phyloP scores from a whole-genome alignment of 2,888 invertebrate species.

The Synanthedon vespiformis region DNA sequence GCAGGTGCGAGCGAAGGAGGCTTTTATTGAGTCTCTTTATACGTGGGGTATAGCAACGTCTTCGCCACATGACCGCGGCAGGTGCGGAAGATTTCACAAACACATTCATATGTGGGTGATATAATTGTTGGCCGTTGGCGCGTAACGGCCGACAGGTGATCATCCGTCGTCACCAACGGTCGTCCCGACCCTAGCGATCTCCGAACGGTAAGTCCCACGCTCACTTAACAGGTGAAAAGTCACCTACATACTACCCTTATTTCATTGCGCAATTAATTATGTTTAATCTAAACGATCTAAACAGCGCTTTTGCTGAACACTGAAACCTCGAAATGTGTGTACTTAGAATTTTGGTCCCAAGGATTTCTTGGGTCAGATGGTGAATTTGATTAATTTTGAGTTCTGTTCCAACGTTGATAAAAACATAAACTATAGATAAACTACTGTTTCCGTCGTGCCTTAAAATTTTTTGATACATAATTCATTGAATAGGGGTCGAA shows the following conservation, averaged over 20 bases:
- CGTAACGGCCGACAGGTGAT: slow-evolving; percentile 70
- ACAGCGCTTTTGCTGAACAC: background rate
- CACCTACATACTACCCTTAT: slow-evolving; percentile 33
- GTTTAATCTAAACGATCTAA: slow-evolving; percentile 23
- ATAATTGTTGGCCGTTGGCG: slow-evolving; percentile 66
- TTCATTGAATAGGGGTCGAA: no score
- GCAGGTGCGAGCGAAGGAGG: slow-evolving; percentile 48
- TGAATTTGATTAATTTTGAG: no score
- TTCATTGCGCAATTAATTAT: slow-evolving; percentile 32
- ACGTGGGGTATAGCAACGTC: slow-evolving; percentile 47
- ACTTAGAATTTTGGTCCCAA: no score
- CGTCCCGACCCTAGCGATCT: slow-evolving; percentile 47
- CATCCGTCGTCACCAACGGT: slow-evolving; percentile 24
- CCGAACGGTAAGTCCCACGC: slow-evolving; percentile 67
- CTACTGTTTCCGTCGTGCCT: no score
- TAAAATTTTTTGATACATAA: no score
- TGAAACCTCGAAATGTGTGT: background rate
- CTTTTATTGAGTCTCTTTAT: slow-evolving; percentile 9
- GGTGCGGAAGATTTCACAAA: slow-evolving; percentile 65
- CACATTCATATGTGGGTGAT: slow-evolving; percentile 62
- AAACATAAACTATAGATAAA: no score
- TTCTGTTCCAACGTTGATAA: no score
- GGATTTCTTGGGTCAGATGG: no score
- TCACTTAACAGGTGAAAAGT: slow-evolving; percentile 44
- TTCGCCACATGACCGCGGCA: slow-evolving; percentile 68